These are phyloP conservation scores for Drosophila albomicans DNA, from an alignment of 1,140 invertebrate genomes.

Conservation along the genomic window DNA sequence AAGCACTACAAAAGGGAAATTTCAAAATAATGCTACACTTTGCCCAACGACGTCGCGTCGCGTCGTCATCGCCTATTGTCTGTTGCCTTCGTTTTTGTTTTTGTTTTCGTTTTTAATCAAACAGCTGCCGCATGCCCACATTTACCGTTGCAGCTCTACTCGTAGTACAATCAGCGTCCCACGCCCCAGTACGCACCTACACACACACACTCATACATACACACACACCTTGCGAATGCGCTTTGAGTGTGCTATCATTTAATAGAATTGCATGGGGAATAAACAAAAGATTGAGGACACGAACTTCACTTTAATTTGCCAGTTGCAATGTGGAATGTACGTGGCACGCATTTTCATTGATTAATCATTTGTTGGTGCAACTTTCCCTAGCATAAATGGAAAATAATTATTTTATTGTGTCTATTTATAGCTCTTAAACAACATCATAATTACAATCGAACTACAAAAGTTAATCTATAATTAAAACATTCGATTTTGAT, in stretches of 20 bases:
- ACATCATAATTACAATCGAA: too few relatives aligned
- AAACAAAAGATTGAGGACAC: constrained; percentile 49
- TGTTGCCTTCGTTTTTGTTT: neutral
- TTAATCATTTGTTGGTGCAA: constrained; percentile 19
- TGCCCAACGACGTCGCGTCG: neutral
- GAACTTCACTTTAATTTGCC: constrained; percentile 23
- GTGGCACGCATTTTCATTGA: constrained; percentile 18
- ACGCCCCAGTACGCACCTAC: constrained; percentile 2
- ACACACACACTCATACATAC: neutral
- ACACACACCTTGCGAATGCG: constrained; percentile 11
- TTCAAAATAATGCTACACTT: constrained; percentile 16
- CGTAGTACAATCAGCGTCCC: neutral
- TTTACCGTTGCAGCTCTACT: neutral
- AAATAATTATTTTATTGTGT: neutral
- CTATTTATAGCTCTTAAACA: neutral
- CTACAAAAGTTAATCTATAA: too few relatives aligned
- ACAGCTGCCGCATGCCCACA: constrained; percentile 15
- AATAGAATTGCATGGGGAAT: constrained; percentile 15
- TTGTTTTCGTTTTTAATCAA: constrained; percentile 1
- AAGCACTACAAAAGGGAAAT: constrained; percentile 25
- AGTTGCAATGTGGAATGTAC: neutral
- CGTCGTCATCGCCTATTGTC: constrained; percentile 2
- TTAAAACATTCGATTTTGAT: neutral
- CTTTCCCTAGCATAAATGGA: constrained; percentile 8
- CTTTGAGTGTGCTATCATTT: constrained; percentile 12